Conservation (phyloP, 2,113 vertebrate genomes). For the Cochlearius cochlearius region DNA sequence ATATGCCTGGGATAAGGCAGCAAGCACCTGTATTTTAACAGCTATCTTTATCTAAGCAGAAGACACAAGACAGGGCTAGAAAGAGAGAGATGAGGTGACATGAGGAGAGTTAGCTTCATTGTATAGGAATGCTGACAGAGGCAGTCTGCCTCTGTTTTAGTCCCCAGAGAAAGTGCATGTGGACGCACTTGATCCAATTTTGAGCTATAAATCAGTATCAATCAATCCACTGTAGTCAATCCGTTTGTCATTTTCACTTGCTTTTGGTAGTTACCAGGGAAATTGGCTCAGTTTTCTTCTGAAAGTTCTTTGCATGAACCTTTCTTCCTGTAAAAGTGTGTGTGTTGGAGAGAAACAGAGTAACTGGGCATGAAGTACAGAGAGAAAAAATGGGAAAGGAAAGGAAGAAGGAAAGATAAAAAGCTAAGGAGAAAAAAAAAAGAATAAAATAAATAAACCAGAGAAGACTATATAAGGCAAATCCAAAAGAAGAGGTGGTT, state of each 20-base stretch:
- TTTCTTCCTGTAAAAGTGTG: neutral
- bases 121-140: conserved; percentile 7
- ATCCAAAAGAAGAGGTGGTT: neutral
- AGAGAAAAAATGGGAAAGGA: neutral
- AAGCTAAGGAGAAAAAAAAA: neutral
- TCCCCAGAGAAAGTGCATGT: neutral
- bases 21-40: neutral
- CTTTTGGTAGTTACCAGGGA: conserved; percentile 17
- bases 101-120: neutral
- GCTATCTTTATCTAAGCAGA: neutral
- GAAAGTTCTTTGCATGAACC: conserved; percentile 8
- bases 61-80: neutral
- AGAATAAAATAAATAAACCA: neutral
- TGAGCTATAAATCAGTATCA: conserved; percentile 39
- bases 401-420: neutral
- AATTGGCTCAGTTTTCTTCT: conserved; percentile 12
- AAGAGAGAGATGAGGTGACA: neutral
- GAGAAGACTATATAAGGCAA: neutral
- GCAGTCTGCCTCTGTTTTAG: neutral
- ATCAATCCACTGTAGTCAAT: conserved; percentile 23
- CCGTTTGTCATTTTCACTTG: neutral
- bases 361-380: neutral
- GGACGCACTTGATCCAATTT: neutral
- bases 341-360: neutral
- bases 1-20: neutral